Evolutionary conservation across 2,888 invertebrate species (phyloP), one percentile per base, ranked within the genome.

Genomic region (Nymphalis c-album): DNA sequence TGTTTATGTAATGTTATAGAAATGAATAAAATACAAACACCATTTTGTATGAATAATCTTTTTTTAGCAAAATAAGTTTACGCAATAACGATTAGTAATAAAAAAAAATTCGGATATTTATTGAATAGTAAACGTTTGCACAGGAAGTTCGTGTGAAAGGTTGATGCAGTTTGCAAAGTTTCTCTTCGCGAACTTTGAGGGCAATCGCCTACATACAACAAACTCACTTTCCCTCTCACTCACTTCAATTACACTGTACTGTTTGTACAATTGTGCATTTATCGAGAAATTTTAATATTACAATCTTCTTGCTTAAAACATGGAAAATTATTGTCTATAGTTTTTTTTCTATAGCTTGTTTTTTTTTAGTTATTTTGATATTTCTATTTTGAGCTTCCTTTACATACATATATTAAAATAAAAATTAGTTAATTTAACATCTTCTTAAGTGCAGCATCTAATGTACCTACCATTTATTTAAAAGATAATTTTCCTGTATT

Each of bases 211-310:
- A 45, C 66, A 66, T 61, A 58, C 60, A 26, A 47, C 60, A 17
- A 58, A 18, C 40, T 60, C 68, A 71, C 73, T 73, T 70, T 72
- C 71, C 70, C 73, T 71, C 70, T 71, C 61, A 72, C 63, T 69
- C 65, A 47, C 66, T 70, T 66, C 63, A 69, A 72, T 71, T 71
- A 73, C 69, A 68, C 62, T 67, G 64, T 66, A 67, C 60, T 73
- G 68, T 65, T 63, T 64, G 65, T 40, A 40, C 40, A 40, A 40
- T 40, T 63, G 64, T 58, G 61, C 69, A 74, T 73, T 65, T 67
- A 67, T 60, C 57, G 40, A 63, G 53, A 63, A 60, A 60, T 48
- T 55, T 66, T 40, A 40, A 64, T 26, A 6, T 13, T 10, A 53
- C 3, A 26, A 53, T 26, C 1, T 26, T 26, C 18, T 26, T 26